These are phyloP conservation scores for Rhipidura dahli DNA, from an alignment of 2,113 vertebrate species.

Conservation along the genomic window DNA sequence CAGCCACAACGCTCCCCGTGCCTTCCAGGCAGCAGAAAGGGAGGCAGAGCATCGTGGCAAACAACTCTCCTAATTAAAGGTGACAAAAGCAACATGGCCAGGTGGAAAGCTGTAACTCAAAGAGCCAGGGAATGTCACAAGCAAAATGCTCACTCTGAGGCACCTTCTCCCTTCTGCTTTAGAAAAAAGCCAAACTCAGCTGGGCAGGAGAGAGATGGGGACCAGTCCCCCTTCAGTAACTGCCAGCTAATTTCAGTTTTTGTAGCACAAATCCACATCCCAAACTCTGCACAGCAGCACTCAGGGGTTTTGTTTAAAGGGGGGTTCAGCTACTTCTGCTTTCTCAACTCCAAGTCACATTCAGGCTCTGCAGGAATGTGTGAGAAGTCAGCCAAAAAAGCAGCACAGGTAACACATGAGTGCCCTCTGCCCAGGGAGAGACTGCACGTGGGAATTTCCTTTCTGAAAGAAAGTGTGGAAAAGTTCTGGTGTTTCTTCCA, in stretches of 20 bases:
- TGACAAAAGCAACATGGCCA: not conserved
- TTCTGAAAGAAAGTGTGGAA: not conserved
- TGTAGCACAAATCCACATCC: not conserved
- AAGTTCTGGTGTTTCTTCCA: not conserved
- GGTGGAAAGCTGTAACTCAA: not conserved
- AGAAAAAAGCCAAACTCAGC: not conserved
- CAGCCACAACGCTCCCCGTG: rapidly evolving
- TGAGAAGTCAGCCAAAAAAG: not conserved
- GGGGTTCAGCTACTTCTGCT: not conserved
- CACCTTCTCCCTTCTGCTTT: not conserved
- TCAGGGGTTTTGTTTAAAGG: not conserved
- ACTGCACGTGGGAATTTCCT: not conserved
- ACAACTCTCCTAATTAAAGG: not conserved
- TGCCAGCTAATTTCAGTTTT: not conserved
- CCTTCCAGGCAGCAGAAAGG: not conserved
- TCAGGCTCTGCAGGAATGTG: not conserved
- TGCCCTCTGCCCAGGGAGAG: not conserved
- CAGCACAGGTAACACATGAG: not conserved
- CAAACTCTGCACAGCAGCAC: not conserved
- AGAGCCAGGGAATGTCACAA: not conserved
- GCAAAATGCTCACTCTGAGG: not conserved
- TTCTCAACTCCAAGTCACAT: not conserved
- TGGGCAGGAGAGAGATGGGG: not conserved
- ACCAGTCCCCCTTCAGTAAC: not conserved
- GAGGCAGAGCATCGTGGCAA: not conserved